Evolutionary conservation across 2,113 vertebrate genomes (phyloP).

Genomic region (Trinectes maculatus): DNA sequence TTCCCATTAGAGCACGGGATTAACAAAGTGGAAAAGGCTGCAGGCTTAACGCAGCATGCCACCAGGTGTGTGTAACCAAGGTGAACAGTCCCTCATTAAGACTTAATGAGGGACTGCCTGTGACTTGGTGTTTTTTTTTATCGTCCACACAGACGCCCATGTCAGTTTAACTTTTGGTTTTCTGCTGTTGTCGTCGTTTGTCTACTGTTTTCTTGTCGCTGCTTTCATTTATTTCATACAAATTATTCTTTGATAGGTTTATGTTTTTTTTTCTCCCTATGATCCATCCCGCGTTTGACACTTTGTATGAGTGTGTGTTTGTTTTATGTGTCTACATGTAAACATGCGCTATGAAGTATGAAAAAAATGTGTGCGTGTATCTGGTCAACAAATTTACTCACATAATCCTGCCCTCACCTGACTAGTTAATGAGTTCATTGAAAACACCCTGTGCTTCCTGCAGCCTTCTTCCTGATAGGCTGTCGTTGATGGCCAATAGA

Average conservation of each 20-base stretch:
- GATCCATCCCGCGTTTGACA: neutral
- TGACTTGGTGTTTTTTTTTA: neutral
- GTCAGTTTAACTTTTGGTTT: neutral
- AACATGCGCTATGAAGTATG: neutral
- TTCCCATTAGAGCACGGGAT: neutral
- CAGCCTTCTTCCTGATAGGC: neutral
- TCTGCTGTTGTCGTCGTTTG: neutral
- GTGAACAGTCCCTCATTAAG: neutral
- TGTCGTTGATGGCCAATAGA: no score
- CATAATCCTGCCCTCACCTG: neutral
- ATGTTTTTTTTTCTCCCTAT: neutral
- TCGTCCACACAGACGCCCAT: neutral
- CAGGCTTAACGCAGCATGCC: neutral
- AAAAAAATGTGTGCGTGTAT: neutral
- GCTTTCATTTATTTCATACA: neutral
- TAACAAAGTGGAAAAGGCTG: constrained; percentile 2
- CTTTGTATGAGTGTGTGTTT: no score
- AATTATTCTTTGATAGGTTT: neutral
- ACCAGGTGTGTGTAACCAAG: constrained; percentile 4
- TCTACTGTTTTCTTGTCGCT: neutral
- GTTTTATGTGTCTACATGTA: neutral
- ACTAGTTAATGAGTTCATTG: neutral
- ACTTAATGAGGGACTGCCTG: neutral
- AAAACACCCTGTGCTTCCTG: constrained; percentile 2
- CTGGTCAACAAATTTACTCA: neutral